Percentiles rank a stretch among this genome's conserved stretches.
Evolutionary conservation across 2,113 vertebrate genomes (phyloP).

Genomic region (Ivindomyrus marchei): DNA sequence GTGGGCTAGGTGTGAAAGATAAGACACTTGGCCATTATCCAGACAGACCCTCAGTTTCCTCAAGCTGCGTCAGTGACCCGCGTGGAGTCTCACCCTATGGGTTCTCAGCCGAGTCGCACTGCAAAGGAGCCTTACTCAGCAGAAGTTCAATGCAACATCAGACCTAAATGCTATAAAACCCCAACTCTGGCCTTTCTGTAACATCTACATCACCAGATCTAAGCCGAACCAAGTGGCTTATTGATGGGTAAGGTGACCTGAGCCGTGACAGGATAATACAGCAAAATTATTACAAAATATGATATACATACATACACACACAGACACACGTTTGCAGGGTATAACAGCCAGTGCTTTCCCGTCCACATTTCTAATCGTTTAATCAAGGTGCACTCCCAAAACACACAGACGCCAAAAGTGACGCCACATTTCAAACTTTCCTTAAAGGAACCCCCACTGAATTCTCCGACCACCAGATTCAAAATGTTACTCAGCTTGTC

Average conservation of each 20-base stretch:
- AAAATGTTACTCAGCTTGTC: background rate
- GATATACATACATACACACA: background rate
- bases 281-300: background rate
- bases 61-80: background rate
- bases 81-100: background rate
- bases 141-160: background rate
- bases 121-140: background rate
- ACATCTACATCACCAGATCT: background rate
- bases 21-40: background rate
- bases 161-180: background rate
- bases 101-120: background rate
- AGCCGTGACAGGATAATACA: background rate
- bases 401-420: background rate
- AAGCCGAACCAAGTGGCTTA: background rate
- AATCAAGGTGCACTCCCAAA: background rate
- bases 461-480: background rate
- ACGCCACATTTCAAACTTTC: background rate
- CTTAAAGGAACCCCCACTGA: background rate
- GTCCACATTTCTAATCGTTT: background rate
- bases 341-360: background rate
- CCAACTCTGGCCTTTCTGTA: background rate
- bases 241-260: background rate
- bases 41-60: background rate
- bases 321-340: background rate
- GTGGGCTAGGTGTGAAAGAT: background rate